Evolutionary conservation across 1,140 invertebrate species (phyloP), one percentile per base, ranked within the genome.

Genomic region (Calliphora vicina): DNA sequence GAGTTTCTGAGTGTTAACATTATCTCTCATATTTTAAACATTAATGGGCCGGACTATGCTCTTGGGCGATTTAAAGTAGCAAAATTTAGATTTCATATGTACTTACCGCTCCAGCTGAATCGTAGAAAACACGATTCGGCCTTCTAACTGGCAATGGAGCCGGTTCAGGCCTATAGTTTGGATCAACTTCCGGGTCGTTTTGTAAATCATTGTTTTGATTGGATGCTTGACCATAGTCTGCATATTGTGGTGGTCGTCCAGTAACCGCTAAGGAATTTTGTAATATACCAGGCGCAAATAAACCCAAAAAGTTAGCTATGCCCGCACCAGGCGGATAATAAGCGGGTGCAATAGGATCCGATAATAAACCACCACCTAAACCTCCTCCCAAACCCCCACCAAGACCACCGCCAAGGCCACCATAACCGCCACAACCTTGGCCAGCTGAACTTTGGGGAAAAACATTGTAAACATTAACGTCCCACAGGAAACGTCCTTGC

Each of bases 391-490:
- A 84, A 10, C 86, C 85, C 1, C 85, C 84, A 43, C 84, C 86
- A 12, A 82, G 76, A 2, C 86, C 85, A 1, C 85, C 85, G 1
- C 83, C 42, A 15, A 72, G 42, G 15, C 82, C 82, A 20, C 80
- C 35, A 35, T 35, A 35, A 35, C 86, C 87, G 17, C 86, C 85
- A 27, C 84, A 87, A 6, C 86, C 86, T 45, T 43, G 3, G 0
- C 42, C 78, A 17, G 4, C 45, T 4, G 45, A 73, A 29, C 85
- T 85, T 0, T 78, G 27, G 17, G 84, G 81, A 50, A 89, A 86
- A 17, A 89, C 87, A 82, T 89, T 89, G 61, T 88, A 87, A 17
- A 89, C 87, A 85, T 89, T 89, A n/a, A 89, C 23, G 71, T 89
- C 88, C 74, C 87, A 89, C 1, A 89, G 84, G 23, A 89, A 87